These are phyloP conservation scores for Jordanella pulchra DNA, from an alignment of 2,797 vertebrate genomes.

Conservation along the genomic window DNA sequence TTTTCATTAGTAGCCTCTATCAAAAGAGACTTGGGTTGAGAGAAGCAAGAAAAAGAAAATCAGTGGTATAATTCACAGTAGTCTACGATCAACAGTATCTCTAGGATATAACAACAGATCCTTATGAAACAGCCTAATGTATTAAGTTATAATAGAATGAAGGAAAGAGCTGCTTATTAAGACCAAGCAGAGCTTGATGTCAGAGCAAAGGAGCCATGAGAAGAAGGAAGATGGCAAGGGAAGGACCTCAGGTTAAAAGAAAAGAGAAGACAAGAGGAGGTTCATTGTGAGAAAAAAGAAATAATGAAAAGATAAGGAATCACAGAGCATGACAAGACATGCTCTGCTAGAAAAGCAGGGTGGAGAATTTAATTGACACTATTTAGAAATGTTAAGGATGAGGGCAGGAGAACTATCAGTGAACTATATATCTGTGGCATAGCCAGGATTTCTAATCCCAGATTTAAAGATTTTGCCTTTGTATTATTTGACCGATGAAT, in stretches of 20 bases:
- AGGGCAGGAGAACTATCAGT: slow-evolving; percentile 31
- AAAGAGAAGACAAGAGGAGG: slow-evolving; percentile 29
- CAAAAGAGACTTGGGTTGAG: slow-evolving; percentile 19
- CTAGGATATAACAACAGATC: slow-evolving; percentile 44
- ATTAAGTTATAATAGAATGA: slow-evolving; percentile 43
- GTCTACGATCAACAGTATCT: slow-evolving; percentile 43
- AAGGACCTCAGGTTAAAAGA: slow-evolving; percentile 31
- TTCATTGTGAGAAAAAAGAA: slow-evolving; percentile 12
- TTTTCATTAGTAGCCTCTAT: slow-evolving; percentile 37
- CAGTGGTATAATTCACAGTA: slow-evolving; percentile 32
- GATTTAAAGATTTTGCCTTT: slow-evolving; percentile 21
- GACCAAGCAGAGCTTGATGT: slow-evolving; percentile 38
- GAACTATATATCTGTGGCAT: slow-evolving; percentile 2
- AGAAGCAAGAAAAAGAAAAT: slow-evolving; percentile 23
- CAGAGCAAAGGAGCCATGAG: slow-evolving; percentile 46
- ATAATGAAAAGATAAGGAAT: slow-evolving; percentile 2
- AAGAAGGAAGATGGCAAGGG: slow-evolving; percentile 38
- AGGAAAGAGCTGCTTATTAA: slow-evolving; percentile 61
- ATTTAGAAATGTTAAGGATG: slow-evolving; percentile 39
- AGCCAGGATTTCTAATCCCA: slow-evolving; percentile 23
- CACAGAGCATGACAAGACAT: slow-evolving; percentile 10
- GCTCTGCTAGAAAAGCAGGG: slow-evolving; percentile 9
- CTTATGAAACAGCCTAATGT: slow-evolving; percentile 52
- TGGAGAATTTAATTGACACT: slow-evolving; percentile 24
- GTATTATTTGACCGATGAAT: slow-evolving; percentile 11